Percentiles rank a stretch among this genome's conserved stretches.
These are phyloP conservation scores for Pangasius sanitwongsei DNA, from an alignment of 2,797 vertebrate genomes.

Conservation along the genomic window DNA sequence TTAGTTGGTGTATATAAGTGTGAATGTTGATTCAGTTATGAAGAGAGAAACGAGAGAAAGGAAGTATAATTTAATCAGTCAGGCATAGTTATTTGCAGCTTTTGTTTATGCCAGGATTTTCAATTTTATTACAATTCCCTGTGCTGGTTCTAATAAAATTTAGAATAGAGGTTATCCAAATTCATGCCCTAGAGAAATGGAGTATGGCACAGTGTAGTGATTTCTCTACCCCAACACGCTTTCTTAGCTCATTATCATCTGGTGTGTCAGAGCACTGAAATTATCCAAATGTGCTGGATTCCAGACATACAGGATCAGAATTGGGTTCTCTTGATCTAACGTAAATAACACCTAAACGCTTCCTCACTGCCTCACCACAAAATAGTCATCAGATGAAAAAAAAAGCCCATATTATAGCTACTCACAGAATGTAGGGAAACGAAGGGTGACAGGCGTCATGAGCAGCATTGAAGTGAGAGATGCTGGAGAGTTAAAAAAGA, in stretches of 20 bases:
- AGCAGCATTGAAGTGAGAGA: conserved; percentile 60
- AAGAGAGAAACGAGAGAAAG: neutral
- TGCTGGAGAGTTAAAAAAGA: conserved; percentile 53
- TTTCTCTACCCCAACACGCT: neutral
- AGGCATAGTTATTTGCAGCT: too few relatives aligned
- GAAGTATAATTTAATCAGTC: neutral
- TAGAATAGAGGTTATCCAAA: neutral
- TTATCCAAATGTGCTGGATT: neutral
- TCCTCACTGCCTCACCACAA: neutral
- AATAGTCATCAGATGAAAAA: conserved; percentile 19
- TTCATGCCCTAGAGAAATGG: neutral
- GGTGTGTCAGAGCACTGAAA: neutral
- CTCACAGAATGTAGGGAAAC: conserved; percentile 58
- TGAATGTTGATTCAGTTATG: neutral
- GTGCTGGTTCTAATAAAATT: neutral
- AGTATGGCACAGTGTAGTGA: neutral
- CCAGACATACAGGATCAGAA: neutral
- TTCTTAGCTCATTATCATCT: neutral
- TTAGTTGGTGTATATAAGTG: neutral
- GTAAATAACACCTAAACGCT: neutral
- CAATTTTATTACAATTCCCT: neutral
- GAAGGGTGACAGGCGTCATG: conserved; percentile 48
- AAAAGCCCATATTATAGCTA: conserved; percentile 39
- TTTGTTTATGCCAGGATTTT: neutral
- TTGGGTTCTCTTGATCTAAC: neutral